Evolutionary conservation across 1,140 invertebrate species (phyloP).

Genomic region (Carposina sasakii): DNA sequence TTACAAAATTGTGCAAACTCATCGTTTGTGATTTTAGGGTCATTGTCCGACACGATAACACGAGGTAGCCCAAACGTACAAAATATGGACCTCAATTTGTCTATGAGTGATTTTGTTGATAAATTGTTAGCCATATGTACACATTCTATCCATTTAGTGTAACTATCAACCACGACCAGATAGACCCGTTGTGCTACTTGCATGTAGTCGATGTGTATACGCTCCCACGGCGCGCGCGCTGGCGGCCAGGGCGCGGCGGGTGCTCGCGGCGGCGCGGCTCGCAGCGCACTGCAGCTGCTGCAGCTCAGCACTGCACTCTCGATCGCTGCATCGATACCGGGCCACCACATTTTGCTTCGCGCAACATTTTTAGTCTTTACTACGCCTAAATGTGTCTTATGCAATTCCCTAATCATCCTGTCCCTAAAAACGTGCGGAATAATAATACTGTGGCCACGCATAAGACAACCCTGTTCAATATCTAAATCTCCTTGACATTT

Average conservation of each 20-base stretch:
- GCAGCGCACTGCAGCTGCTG: conserved; percentile 4
- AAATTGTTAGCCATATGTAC: conserved; percentile 16
- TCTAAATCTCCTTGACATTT: not conserved
- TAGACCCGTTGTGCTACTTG: conserved; percentile 11
- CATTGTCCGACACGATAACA: conserved; percentile 24
- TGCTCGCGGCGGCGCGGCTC: not conserved
- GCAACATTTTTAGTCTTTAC: not conserved
- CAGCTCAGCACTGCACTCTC: conserved; percentile 6
- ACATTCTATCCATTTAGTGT: conserved; percentile 25
- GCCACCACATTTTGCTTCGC: not conserved
- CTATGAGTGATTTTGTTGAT: conserved; percentile 13
- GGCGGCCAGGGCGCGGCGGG: conserved; percentile 12
- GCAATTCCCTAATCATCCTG: not conserved
- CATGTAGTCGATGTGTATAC: conserved; percentile 26
- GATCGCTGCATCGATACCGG: conserved; percentile 8
- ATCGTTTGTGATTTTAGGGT: conserved; percentile 17
- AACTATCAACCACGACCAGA: conserved; percentile 20
- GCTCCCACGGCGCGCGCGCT: conserved; percentile 1
- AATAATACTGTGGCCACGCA: not conserved
- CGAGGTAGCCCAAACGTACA: conserved; percentile 17
- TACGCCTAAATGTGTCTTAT: not conserved
- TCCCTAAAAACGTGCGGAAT: not conserved
- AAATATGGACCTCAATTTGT: conserved; percentile 21
- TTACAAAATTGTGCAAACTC: conserved; percentile 23
- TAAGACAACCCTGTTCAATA: not conserved